Percentiles rank a stretch among this genome's conserved stretches.
Evolutionary conservation across 2,888 invertebrate species (phyloP).

Genomic region (Agrenia bidenticulata): DNA sequence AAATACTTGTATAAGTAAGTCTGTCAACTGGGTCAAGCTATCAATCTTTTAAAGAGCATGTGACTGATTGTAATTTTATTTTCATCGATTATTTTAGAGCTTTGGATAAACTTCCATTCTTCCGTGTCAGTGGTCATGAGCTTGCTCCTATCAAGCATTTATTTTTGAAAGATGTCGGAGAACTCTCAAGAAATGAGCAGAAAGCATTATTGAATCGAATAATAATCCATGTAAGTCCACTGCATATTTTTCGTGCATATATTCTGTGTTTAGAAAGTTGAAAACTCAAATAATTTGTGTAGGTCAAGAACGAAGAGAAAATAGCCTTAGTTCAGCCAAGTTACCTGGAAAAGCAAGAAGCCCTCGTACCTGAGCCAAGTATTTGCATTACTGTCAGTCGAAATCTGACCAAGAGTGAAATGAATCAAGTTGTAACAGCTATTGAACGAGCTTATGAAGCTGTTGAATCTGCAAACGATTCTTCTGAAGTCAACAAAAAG

Average conservation of each 20-base stretch:
- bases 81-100: background rate
- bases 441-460: conserved; percentile 23
- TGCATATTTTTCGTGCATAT: background rate
- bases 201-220: background rate
- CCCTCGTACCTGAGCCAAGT: conserved; percentile 68
- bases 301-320: conserved; percentile 42
- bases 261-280: conserved; percentile 24
- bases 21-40: background rate
- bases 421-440: conserved; percentile 55
- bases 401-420: conserved; percentile 65
- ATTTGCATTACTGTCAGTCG: conserved; percentile 71
- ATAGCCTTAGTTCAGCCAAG: conserved; percentile 70
- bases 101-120: background rate
- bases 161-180: background rate
- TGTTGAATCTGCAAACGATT: no score
- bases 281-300: background rate
- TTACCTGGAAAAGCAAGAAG: conserved; percentile 69
- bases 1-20: conserved; percentile 61
- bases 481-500: no score
- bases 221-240: conserved; percentile 5
- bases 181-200: background rate
- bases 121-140: conserved; percentile 7
- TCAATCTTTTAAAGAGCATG: background rate
- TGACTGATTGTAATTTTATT: background rate
- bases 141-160: conserved; percentile 13